Conservation (phyloP, 2,113 vertebrate species). For the Pipra filicauda region DNA sequence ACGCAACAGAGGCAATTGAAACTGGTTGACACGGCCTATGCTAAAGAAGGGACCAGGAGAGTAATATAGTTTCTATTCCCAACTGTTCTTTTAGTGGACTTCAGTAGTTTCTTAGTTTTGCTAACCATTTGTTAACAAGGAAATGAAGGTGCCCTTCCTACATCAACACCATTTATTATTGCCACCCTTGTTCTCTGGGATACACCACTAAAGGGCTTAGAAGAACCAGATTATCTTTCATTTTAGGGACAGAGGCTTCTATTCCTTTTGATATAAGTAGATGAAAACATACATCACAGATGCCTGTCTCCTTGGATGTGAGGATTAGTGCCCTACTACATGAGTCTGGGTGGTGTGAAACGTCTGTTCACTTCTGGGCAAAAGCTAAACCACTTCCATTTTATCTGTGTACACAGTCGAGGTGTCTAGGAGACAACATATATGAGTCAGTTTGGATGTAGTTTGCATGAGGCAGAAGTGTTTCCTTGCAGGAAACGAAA, state of each 20-base stretch:
- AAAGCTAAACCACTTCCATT: not conserved
- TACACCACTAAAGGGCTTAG: not conserved
- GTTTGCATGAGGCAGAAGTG: not conserved
- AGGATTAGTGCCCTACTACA: not conserved
- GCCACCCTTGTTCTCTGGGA: not conserved
- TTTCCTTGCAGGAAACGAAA: not conserved
- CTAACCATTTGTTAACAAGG: not conserved
- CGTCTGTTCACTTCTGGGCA: not conserved
- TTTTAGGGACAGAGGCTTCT: not conserved
- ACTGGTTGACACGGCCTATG: accelerated
- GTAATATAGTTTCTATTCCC: not conserved
- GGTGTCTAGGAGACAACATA: not conserved
- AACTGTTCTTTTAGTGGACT: not conserved
- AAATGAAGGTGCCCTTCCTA: not conserved
- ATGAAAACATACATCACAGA: not conserved
- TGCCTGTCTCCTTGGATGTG: not conserved
- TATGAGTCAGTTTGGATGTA: not conserved
- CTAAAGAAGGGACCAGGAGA: not conserved
- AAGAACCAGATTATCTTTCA: not conserved
- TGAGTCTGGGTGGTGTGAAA: not conserved
- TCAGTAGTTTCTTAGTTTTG: not conserved
- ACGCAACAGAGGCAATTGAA: accelerated
- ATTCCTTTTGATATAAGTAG: not conserved
- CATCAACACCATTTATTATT: not conserved
- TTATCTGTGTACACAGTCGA: accelerated